These are phyloP conservation scores for Mya arenaria DNA, from an alignment of 1,140 invertebrate species.

Conservation along the genomic window DNA sequence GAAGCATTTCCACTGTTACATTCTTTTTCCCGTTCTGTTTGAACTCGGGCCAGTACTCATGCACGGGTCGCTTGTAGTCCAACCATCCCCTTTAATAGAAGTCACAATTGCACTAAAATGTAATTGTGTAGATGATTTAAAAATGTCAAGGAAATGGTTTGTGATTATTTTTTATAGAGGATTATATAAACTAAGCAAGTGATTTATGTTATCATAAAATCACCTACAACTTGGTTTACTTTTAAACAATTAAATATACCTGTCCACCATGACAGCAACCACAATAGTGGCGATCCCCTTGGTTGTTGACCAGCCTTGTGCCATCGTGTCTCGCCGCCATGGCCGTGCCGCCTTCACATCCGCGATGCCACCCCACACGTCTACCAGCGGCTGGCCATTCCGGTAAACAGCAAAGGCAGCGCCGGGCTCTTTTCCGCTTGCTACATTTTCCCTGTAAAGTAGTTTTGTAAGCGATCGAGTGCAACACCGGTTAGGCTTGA, in stretches of 20 bases:
- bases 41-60: slow-evolving; percentile 82
- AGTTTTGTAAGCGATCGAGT: too few species aligned
- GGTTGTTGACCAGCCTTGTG: slow-evolving; percentile 60
- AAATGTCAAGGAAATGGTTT: too few species aligned
- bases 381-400: slow-evolving; percentile 66
- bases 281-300: slow-evolving; percentile 78
- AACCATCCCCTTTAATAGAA: slow-evolving; percentile 24
- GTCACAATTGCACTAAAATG: too few species aligned
- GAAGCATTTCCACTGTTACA: slow-evolving; percentile 80
- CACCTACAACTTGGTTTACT: too few species aligned
- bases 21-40: slow-evolving; percentile 78
- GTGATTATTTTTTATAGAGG: too few species aligned
- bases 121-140: neutral
- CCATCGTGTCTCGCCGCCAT: slow-evolving; percentile 63
- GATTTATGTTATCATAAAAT: too few species aligned
- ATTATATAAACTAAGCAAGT: too few species aligned
- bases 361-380: slow-evolving; percentile 79
- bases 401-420: slow-evolving; percentile 58
- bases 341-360: slow-evolving; percentile 64
- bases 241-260: too few species aligned
- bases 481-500: too few species aligned
- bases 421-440: slow-evolving; percentile 55
- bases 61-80: slow-evolving; percentile 60
- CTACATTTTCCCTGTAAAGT: slow-evolving; percentile 63
- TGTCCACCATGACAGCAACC: slow-evolving; percentile 79